Evolutionary conservation across 2,888 invertebrate species (phyloP).

Genomic region (Ypsolopha scabrella): DNA sequence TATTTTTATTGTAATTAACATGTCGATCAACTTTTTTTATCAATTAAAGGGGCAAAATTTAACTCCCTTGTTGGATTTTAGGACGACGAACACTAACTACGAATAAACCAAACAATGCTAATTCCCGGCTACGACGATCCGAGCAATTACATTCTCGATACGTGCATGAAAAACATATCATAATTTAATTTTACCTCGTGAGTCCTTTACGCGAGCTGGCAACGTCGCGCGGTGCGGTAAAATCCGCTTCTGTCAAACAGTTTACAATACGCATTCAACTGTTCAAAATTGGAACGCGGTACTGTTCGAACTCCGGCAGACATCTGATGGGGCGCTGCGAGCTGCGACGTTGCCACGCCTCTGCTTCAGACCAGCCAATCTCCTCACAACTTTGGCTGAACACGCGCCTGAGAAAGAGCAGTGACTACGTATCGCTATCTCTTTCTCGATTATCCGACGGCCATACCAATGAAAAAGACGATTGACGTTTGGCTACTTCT

Average conservation of each 20-base stretch:
- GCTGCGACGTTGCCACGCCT: conserved; percentile 51
- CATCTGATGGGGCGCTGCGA: conserved; percentile 44
- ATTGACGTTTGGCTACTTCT: neutral
- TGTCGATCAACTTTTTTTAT: no score
- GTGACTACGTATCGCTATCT: neutral
- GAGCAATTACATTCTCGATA: no score
- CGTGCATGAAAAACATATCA: no score
- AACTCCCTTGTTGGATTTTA: no score
- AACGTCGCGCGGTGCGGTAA: conserved; percentile 43
- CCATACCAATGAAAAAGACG: neutral
- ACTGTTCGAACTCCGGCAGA: conserved; percentile 44
- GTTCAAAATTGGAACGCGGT: conserved; percentile 49
- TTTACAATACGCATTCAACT: conserved; percentile 61
- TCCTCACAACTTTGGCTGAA: conserved; percentile 1
- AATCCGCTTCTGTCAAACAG: conserved; percentile 41
- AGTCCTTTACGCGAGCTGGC: conserved; percentile 40
- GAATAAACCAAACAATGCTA: no score
- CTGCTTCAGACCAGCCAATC: conserved; percentile 36
- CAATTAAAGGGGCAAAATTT: no score
- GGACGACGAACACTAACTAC: no score
- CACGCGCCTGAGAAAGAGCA: neutral
- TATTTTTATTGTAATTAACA: no score
- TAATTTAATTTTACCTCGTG: conserved; percentile 48
- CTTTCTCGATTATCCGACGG: neutral
- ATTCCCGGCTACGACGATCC: no score